Evolutionary conservation across 2,888 invertebrate species (phyloP).

Genomic region (Aleiodes testaceus): DNA sequence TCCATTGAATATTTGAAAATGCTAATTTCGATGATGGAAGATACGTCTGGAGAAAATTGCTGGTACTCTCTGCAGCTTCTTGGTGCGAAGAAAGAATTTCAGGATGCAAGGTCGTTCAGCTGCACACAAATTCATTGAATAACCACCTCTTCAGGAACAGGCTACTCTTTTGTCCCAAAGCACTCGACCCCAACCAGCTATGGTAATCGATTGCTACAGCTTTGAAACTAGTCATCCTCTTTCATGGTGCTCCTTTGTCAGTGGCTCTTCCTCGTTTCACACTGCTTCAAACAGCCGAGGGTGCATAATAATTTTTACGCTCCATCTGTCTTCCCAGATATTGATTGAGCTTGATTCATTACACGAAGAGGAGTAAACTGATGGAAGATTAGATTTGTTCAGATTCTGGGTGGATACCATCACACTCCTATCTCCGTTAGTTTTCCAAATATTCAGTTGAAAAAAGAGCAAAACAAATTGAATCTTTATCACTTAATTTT

Average conservation of each 20-base stretch:
- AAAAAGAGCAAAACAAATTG: too few species aligned
- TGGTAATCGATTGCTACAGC: conserved; percentile 51
- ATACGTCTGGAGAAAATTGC: not conserved
- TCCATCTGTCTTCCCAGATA: conserved; percentile 13
- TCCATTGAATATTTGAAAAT: conserved; percentile 51
- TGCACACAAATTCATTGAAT: conserved; percentile 50
- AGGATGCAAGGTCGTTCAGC: conserved; percentile 31
- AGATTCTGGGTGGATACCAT: too few species aligned
- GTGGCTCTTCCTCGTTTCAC: conserved; percentile 25
- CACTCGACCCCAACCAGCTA: conserved; percentile 16
- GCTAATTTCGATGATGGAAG: conserved; percentile 37
- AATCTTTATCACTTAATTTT: too few species aligned
- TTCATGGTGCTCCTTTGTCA: conserved; percentile 25
- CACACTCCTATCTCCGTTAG: too few species aligned
- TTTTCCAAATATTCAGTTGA: too few species aligned
- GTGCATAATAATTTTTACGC: conserved; percentile 17
- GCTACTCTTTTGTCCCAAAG: conserved; percentile 2
- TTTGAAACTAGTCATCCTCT: conserved; percentile 36
- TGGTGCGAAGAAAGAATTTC: not conserved
- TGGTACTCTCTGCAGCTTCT: not conserved
- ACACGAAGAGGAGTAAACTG: too few species aligned
- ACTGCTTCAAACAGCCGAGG: conserved; percentile 15
- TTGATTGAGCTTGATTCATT: conserved; percentile 50
- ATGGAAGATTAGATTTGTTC: not conserved
- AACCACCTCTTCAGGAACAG: conserved; percentile 36